phyloP scores from a whole-genome alignment of 1,140 invertebrate species.

The Scaptomyza graminum region DNA sequence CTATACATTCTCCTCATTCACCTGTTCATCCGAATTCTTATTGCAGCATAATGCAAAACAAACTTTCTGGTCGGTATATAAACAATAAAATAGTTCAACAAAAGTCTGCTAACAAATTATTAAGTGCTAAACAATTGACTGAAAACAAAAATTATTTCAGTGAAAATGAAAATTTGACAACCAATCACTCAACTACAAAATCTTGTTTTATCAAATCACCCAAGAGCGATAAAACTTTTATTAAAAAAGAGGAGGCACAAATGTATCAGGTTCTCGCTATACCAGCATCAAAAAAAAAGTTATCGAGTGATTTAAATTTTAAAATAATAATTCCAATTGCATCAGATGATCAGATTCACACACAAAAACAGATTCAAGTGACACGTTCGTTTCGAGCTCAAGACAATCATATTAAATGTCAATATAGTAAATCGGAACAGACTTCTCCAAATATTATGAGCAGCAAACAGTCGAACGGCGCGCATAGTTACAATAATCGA shows the following conservation, averaged over 20 bases:
- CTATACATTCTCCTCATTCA: conserved; percentile 68
- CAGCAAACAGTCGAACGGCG: conserved; percentile 54
- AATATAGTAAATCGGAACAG: conserved; percentile 72
- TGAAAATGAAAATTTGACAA: conserved; percentile 40
- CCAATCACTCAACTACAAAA: conserved; percentile 28
- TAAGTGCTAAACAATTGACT: conserved; percentile 38
- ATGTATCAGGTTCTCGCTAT: conserved; percentile 14
- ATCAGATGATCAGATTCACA: conserved; percentile 49
- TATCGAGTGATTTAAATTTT: conserved; percentile 33
- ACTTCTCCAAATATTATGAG: conserved; percentile 80
- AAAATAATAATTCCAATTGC: conserved; percentile 27
- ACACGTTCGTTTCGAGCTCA: conserved; percentile 24
- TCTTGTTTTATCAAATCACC: conserved; percentile 46
- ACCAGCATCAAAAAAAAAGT: conserved; percentile 14
- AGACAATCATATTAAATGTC: conserved; percentile 58
- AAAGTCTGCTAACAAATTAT: conserved; percentile 28
- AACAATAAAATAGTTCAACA: conserved; percentile 58
- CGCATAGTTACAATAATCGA: conserved; percentile 66
- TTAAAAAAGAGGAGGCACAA: conserved; percentile 1
- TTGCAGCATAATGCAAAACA: conserved; percentile 58
- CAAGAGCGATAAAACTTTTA: conserved; percentile 13
- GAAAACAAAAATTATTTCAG: conserved; percentile 37
- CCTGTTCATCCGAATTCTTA: conserved; percentile 58
- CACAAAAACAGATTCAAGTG: conserved; percentile 13
- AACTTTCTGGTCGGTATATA: conserved; percentile 73